Evolutionary conservation across 2,113 vertebrate genomes (phyloP), one percentile per base, ranked within the genome.

Genomic region (Hydrolagus affinis): DNA sequence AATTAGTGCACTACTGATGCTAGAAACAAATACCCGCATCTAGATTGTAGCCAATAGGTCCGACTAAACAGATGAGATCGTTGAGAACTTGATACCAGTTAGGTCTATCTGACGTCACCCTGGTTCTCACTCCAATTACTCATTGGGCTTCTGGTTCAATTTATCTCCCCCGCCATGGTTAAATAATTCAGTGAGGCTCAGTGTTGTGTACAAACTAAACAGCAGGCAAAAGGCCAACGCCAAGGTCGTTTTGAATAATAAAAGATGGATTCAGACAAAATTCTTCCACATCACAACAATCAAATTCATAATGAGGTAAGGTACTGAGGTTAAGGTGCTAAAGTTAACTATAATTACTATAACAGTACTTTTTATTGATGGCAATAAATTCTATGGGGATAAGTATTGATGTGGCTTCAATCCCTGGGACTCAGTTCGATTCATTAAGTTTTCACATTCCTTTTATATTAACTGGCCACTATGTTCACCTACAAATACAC

Each of bases 101-200:
- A 85, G 90, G 57, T 86, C 0, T 11, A 66, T 86, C 74, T 86
- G 86, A 90, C 89, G 88, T 88, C 90, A 92, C 86, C 32, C 86
- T 80, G 86, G 87, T 74, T 70, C 85, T 89, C 86, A 89, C 57
- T 87, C 89, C 87, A 85, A 87, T 88, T 89, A 90, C 85, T 89
- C 88, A 70, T 75, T 59, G 70, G 88, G 78, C 90, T 89, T 86
- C 88, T 91, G 89, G 89, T 91, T 88, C 88, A 87, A 85, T 83
- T 70, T 75, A 86, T 89, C 89, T 69, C 88, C 87, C 25, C 75
- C 86, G 87, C 86, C 11, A 86, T 78, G 87, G 71, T 89, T 93
- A 91, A 92, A 93, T 92, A 92, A 93, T 93, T 92, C 88, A 93
- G 88, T 85, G 87, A 87, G 89, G 87, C 87, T 88, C 1, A 85